Evolutionary conservation across 2,797 vertebrate species (phyloP).

Genomic region (Sus cebifrons): DNA sequence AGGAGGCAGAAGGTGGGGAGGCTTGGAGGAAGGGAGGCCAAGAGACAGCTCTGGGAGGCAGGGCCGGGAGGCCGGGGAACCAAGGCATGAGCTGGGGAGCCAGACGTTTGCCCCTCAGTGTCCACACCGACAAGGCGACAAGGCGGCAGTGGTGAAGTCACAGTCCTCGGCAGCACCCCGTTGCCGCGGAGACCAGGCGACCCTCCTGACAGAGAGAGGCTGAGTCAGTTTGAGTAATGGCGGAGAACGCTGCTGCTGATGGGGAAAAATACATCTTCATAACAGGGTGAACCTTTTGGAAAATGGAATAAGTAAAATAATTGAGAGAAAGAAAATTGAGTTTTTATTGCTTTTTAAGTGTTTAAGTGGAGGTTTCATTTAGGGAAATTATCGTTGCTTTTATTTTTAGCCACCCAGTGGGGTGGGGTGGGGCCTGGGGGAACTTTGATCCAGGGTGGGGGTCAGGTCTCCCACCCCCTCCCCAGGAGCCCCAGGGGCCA

Average conservation of each 20-base stretch:
- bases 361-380: slow-evolving; percentile 92
- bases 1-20: not conserved
- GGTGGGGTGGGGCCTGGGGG: slow-evolving; percentile 27
- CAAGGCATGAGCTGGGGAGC: not conserved
- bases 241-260: slow-evolving; percentile 74
- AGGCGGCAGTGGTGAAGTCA: slow-evolving; percentile 33
- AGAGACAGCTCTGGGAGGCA: not conserved
- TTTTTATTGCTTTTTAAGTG: slow-evolving; percentile 93
- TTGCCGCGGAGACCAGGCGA: slow-evolving; percentile 69
- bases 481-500: not conserved
- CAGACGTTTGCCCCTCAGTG: not conserved
- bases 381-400: slow-evolving; percentile 91
- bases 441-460: slow-evolving; percentile 22
- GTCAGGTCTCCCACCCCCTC: not conserved
- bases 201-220: slow-evolving; percentile 77
- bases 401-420: slow-evolving; percentile 89
- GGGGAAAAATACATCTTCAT: slow-evolving; percentile 85
- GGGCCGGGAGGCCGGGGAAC: not conserved
- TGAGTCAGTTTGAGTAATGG: slow-evolving; percentile 83
- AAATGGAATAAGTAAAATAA: slow-evolving; percentile 92
- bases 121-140: not conserved
- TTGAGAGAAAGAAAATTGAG: slow-evolving; percentile 91
- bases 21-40: not conserved
- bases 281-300: slow-evolving; percentile 85
- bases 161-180: slow-evolving; percentile 59